Evolutionary conservation across 2,888 invertebrate genomes (phyloP), one percentile per base, ranked within the genome.

Genomic region (Melanotus villosus): DNA sequence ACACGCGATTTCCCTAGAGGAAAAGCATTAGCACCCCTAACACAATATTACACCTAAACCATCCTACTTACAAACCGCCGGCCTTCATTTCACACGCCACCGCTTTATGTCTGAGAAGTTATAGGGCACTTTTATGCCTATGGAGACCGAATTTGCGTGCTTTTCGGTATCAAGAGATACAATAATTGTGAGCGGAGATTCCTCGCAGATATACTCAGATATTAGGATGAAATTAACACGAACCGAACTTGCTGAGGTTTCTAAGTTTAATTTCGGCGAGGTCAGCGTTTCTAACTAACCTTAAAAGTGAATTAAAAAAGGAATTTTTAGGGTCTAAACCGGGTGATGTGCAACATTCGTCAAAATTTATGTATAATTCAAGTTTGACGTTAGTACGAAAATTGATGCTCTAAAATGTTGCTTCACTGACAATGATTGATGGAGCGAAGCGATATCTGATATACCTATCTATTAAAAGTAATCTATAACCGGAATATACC

Each of bases 1-100:
- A 76, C 76, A 77, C 77, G 78, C 78, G 76, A 79, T 79, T 79
- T 77, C 77, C 77, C 79, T 60, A 62, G 77, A 75, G 79, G 74
- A 72, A 78, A 75, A 69, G 77, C 78, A 79, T 79, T 79, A 79
- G 76, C 79, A 76, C 79, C 77, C 76, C 75, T 76, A 78, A 79
- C 77, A 77, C 76, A 79, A 79, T 79, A 79, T 78, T 78, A 78
- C 75, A 77, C 74, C 75, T 76, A 79, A 70, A 77, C 76, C 77
- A 73, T 74, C 65, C 73, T 67, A 72, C 78, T 76, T 77, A 76
- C 76, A 75, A 78, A 78, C 78, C 77, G 64, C 75, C 73, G 73
- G 74, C 72, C 73, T 74, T 73, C 70, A 71, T 72, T 73, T 65
- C 59, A 60, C 65, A 65, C 67, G 60, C 67, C 54, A 62, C 60